Evolutionary conservation across 1,140 invertebrate genomes (phyloP).

Genomic region (Bombus confusus): DNA sequence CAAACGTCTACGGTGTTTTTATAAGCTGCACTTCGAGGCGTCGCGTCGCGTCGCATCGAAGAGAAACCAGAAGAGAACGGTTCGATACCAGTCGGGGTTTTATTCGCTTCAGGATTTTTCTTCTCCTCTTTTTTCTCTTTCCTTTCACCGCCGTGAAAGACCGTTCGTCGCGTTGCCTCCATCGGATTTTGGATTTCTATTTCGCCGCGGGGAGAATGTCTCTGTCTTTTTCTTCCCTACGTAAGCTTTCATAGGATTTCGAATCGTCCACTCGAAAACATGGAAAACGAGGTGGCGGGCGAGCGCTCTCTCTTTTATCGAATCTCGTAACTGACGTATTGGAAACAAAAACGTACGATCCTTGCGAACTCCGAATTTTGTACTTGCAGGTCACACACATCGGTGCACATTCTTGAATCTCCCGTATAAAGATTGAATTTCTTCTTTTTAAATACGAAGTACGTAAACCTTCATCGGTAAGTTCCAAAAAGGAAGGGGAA

Average conservation of each 20-base stretch:
- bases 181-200: constrained; percentile 38
- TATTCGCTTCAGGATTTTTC: constrained; percentile 44
- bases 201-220: neutral
- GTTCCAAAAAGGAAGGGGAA: neutral
- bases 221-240: too few relatives aligned
- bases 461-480: too few relatives aligned
- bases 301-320: neutral
- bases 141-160: neutral
- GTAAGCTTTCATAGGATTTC: constrained; percentile 12
- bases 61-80: constrained; percentile 18
- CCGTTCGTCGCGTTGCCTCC: neutral
- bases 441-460: too few relatives aligned
- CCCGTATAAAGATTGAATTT: too few relatives aligned
- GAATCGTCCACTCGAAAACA: neutral
- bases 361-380: too few relatives aligned
- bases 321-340: neutral
- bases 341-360: too few relatives aligned
- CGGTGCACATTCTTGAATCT: too few relatives aligned
- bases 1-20: constrained; percentile 66
- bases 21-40: constrained; percentile 52
- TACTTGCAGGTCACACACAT: too few relatives aligned
- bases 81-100: constrained; percentile 50
- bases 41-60: neutral
- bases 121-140: neutral
- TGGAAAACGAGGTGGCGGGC: neutral